Evolutionary conservation across 2,113 vertebrate species (phyloP).

Genomic region (Clarias gariepinus): DNA sequence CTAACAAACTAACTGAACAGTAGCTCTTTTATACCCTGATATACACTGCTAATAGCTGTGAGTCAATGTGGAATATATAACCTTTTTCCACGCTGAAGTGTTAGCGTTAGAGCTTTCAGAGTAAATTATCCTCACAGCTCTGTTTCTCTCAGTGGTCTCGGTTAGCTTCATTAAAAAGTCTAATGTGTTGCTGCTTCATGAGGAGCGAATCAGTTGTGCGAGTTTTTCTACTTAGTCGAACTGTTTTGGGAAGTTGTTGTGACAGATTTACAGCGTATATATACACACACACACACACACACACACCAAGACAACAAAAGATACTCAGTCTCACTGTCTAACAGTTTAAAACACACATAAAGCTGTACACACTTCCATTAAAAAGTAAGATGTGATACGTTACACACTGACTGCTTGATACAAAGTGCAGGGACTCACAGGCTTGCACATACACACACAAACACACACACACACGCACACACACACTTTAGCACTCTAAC

Average conservation of each 20-base stretch:
- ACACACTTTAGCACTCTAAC: constrained; percentile 10
- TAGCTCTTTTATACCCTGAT: background rate
- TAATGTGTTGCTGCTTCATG: background rate
- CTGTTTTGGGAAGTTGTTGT: background rate
- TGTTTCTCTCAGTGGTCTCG: background rate
- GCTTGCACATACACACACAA: constrained; percentile 6
- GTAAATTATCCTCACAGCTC: background rate
- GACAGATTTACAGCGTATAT: background rate
- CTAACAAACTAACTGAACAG: background rate
- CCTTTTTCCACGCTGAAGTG: background rate
- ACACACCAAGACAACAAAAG: background rate
- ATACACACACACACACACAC: background rate
- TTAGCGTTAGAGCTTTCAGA: background rate
- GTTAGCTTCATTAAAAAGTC: background rate
- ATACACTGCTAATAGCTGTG: background rate
- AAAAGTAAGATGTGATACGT: background rate
- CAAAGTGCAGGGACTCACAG: background rate
- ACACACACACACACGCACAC: constrained; percentile 20
- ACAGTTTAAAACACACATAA: background rate
- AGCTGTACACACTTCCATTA: background rate
- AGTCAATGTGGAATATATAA: background rate
- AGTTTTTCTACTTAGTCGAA: background rate
- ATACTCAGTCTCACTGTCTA: background rate
- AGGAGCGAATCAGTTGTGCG: background rate
- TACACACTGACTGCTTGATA: background rate